A percentile compares a stretch with the other conserved stretches of the same genome.
Evolutionary conservation across 2,888 invertebrate genomes (phyloP).

Genomic region (Nebria salina): DNA sequence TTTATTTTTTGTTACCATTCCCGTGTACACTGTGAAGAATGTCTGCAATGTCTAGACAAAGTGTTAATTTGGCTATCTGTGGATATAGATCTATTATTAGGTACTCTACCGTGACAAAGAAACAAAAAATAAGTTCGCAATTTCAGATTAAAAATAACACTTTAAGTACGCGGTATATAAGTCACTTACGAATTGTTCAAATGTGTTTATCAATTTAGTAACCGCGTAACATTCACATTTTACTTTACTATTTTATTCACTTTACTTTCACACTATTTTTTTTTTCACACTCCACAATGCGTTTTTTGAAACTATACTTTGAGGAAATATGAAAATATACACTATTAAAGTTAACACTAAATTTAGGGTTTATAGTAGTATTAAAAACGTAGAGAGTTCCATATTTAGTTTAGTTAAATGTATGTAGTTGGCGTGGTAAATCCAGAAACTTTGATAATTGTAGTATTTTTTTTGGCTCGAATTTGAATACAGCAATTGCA

Average conservation of each 20-base stretch:
- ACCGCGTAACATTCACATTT: background rate
- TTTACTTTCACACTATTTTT: too few species aligned
- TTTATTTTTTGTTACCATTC: background rate
- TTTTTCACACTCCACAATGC: too few species aligned
- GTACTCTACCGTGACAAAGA: constrained; percentile 23
- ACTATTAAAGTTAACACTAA: too few species aligned
- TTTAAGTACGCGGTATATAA: constrained; percentile 11
- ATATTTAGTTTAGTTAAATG: too few species aligned
- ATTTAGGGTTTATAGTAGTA: too few species aligned
- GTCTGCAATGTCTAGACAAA: constrained; percentile 27
- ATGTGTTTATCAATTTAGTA: background rate
- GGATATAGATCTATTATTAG: constrained; percentile 27
- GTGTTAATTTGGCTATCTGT: constrained; percentile 29
- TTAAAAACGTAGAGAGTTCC: too few species aligned
- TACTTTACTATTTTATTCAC: background rate
- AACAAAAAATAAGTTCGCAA: constrained; percentile 26
- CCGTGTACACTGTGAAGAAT: constrained; percentile 16
- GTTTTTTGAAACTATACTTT: too few species aligned
- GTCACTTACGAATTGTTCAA: background rate
- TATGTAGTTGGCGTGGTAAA: too few species aligned
- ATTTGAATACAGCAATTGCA: background rate
- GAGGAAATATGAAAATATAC: too few species aligned
- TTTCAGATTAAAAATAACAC: constrained; percentile 32
- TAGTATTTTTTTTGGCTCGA: too few species aligned
- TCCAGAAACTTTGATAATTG: too few species aligned